Conservation (phyloP, 2,888 invertebrate genomes). For the Drosophila mimetica region DNA sequence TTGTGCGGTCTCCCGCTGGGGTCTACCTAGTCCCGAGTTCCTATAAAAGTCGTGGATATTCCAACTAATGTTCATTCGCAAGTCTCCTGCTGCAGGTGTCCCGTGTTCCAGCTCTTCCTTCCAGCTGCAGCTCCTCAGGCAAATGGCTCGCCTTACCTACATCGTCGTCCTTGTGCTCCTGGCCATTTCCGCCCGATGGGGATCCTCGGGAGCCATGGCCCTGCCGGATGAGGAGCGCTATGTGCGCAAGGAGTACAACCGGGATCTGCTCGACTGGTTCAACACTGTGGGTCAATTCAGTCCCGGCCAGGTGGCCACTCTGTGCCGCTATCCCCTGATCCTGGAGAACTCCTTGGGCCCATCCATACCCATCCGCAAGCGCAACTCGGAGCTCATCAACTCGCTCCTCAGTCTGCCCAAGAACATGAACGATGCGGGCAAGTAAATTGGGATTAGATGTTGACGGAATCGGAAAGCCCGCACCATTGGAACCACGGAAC, state of each 20-base stretch:
- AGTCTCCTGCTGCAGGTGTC: constrained; percentile 35
- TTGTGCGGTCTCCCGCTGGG: constrained; percentile 63
- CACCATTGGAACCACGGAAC: constrained; percentile 21
- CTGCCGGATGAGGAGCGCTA: constrained; percentile 82
- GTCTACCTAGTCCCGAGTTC: constrained; percentile 52
- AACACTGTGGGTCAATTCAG: constrained; percentile 72
- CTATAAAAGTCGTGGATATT: constrained; percentile 63
- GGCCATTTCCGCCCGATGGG: constrained; percentile 27
- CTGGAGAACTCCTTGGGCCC: constrained; percentile 63
- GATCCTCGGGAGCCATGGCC: constrained; percentile 60
- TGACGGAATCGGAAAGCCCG: neutral
- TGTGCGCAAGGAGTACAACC: constrained; percentile 82
- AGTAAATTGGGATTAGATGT: constrained; percentile 79
- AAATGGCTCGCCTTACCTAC: constrained; percentile 53
- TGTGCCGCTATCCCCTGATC: constrained; percentile 75
- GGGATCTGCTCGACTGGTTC: constrained; percentile 81
- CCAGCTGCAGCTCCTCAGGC: neutral
- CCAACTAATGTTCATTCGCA: constrained; percentile 44
- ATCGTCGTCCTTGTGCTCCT: constrained; percentile 48
- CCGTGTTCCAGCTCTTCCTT: constrained; percentile 4
- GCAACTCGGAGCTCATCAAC: constrained; percentile 90
- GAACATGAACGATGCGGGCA: constrained; percentile 90
- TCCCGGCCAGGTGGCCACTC: constrained; percentile 63
- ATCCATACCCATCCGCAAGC: constrained; percentile 86
- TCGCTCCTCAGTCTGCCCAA: constrained; percentile 91